Conservation (phyloP, 2,113 vertebrate genomes). For the Phylloscopus trochiloides region DNA sequence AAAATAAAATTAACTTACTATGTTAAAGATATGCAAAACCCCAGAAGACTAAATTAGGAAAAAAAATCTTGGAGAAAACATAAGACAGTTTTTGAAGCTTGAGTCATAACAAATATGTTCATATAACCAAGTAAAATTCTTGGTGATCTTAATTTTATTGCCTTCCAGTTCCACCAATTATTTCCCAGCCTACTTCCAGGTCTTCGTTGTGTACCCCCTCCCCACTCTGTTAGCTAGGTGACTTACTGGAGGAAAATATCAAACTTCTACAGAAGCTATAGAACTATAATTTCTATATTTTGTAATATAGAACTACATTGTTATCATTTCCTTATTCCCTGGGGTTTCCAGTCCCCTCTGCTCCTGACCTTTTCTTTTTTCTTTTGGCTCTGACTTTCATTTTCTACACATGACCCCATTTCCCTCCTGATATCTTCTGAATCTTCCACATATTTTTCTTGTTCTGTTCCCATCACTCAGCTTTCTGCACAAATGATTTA, state of each 20-base stretch:
- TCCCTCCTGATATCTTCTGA: background rate
- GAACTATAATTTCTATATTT: background rate
- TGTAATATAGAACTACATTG: too few relatives aligned
- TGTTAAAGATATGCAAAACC: background rate
- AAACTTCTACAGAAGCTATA: background rate
- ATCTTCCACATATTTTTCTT: background rate
- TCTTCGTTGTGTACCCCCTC: background rate
- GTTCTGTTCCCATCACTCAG: background rate
- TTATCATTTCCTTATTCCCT: background rate
- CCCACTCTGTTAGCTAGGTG: background rate
- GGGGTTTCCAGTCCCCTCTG: background rate
- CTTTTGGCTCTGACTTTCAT: background rate
- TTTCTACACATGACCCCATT: background rate
- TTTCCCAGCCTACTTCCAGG: background rate
- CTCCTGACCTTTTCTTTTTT: background rate
- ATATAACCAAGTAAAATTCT: background rate
- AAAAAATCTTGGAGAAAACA: background rate
- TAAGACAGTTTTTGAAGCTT: background rate
- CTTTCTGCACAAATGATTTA: background rate
- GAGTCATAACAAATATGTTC: background rate
- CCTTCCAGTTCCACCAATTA: background rate
- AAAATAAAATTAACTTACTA: background rate
- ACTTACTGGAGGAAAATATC: background rate
- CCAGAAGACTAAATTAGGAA: background rate
- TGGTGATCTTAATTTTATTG: background rate